Evolutionary conservation across 1,140 invertebrate species (phyloP), one percentile per base, ranked within the genome.

Genomic region (Lepidostoma basale): DNA sequence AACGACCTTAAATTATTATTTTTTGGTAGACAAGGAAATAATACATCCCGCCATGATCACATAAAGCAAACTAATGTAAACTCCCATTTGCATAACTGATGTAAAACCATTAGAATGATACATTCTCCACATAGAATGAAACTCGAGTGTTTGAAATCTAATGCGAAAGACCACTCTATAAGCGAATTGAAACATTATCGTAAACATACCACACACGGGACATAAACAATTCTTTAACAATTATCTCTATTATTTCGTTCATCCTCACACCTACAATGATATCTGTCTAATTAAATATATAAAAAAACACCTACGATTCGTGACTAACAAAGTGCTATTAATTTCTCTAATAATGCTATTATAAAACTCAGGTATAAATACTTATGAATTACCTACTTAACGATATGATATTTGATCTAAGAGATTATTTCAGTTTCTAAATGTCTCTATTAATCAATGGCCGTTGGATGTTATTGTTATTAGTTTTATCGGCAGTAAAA

Each of bases 151-250:
- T 33, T 59, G 20, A 22, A 59, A 42, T 14, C 10, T 12, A 60
- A 60, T 60, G 56, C 18, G 14, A 25, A 44, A 25, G 12, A 42
- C 36, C 56, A 60, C 56, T 44, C 30, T 39, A 42, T 23, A 14
- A 22, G 14, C 22, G 56, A 60, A 60, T 60, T 60, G 25, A 60
- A 60, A 42, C 56, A 60, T 60, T 60, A 60, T 42, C 56, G 23
- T 60, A 60, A 60, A 60, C 23, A n/a, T 14, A 40, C 22, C 22
- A 12, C 20, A 60, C 23, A 10, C 20, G 28, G 25, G 23, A 1
- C 20, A 44, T 60, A 60, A 60, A 60, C n/a, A 16, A 42, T 26
- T 8, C 52, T 56, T 56, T 16, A 22, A 18, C 30, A 36, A 36
- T 39, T 56, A 56, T 36, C 12, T 12, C 26, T 9, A 56, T 39